Percentiles rank a stretch among this genome's conserved stretches.
Evolutionary conservation across 2,113 vertebrate genomes (phyloP).

Genomic region (Gracilinanus agilis): DNA sequence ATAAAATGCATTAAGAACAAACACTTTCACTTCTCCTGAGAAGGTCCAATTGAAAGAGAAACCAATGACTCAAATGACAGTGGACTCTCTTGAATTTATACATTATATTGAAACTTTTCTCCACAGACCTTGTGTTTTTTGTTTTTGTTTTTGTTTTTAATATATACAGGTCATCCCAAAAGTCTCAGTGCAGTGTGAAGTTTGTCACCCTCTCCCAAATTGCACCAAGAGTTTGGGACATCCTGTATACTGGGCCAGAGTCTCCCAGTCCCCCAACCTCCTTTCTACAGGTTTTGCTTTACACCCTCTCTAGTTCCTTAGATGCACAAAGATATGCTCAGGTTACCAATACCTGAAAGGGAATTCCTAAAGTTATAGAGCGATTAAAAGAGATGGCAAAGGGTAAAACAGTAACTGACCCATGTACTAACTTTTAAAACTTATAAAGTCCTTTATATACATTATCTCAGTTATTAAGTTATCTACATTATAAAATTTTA

Average conservation of each 20-base stretch:
- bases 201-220: not conserved
- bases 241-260: not conserved
- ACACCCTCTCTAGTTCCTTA: not conserved
- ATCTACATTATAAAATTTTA: no score
- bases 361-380: not conserved
- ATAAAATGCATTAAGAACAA: not conserved
- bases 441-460: not conserved
- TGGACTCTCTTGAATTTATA: accelerated
- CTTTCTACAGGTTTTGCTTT: not conserved
- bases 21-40: not conserved
- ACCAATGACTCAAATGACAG: not conserved
- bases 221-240: not conserved
- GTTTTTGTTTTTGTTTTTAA: not conserved
- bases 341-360: not conserved
- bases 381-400: not conserved
- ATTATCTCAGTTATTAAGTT: not conserved
- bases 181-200: not conserved
- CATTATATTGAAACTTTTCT: not conserved
- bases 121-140: not conserved
- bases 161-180: not conserved
- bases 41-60: not conserved
- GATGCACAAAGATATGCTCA: not conserved
- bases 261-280: not conserved
- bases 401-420: not conserved
- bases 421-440: not conserved